Base-by-base conservation (phyloP, 2,888 invertebrate genomes). In the Argyresthia goedartella region DNA sequence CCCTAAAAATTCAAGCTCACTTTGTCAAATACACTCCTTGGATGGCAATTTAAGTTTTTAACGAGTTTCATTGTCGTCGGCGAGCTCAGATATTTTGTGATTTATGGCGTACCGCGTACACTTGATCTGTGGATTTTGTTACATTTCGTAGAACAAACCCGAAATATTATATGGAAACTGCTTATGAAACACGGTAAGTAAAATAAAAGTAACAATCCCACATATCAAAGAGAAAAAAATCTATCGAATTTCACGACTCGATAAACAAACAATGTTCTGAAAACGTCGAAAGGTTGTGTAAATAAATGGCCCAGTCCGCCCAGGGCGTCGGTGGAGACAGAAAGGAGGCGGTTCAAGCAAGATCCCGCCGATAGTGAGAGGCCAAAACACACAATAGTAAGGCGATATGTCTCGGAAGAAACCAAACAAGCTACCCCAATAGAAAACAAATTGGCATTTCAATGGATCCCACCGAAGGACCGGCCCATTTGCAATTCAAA, bases 371-470 rank as follows among this genome's bases (percentile, higher is more conserved):
- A 48, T 35, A 50, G 36, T 34, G 57, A 55, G 53, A 57, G 54
- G 49, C 56, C 59, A 62, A 67, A 65, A 61, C 60, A 62, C 64
- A 74, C 70, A 71, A 76, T 66, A 66, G 71, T 63, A 64, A 69
- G 66, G 55, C 71, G 73, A 73, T 76, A 73, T 72, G 72, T 69
- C 70, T 61, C 63, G 63, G 61, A 25, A 61, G 66, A 67, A 67
- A 66, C 69, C 71, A 65, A 69, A 73, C 68, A 67, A 59, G 61
- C 60, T 64, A 74, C 76, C 79, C 79, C 78, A 74, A 81, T 80
- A 78, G 81, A 81, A 82, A 85, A 86, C 81, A 84, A 85, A 85
- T 85, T 84, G 85, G 81, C 85, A 76, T 82, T 81, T 85, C 79
- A 81, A 85, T 84, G 68, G 78, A 63, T 67, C 68, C 68, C 71